Evolutionary conservation across 2,888 invertebrate species (phyloP), one percentile per base, ranked within the genome.

Genomic region (Machimus atricapillus): DNA sequence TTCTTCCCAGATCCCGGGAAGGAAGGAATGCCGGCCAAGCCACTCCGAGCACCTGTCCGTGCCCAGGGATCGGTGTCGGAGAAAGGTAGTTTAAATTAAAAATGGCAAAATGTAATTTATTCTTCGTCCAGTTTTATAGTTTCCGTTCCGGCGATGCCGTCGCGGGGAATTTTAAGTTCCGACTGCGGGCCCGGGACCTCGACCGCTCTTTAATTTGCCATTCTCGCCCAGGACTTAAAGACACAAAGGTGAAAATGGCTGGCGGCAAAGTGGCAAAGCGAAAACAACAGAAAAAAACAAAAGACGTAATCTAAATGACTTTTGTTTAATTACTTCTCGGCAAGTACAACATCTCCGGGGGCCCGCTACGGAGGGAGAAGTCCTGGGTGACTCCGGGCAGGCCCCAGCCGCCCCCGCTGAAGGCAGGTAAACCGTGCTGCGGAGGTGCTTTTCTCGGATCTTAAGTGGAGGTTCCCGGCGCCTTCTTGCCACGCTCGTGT

Each of bases 241-340:
- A 74, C 27, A 5, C 16, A 31, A 34, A 74, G 85, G 85, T 66
- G 85, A 73, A 74, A 85, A 74, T 40, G 23, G 85, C 85, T 85
- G 74, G 40, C 85, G 85, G 85, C 85, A 74, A 85, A 85, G 85
- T 74, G 85, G 74, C 85, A 43, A n/a, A 40, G 27, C 74, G 37
- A 85, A 85, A 85, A 85, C 85, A 85, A 74, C 74, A 31, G 74
- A 85, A 85, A 86, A 46, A 86, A 86, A 86, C 86, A 77, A 77
- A 56, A 74, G 86, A 86, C 46, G 88, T 87, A 87, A 87, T 88
- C 88, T 88, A 88, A 88, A 88, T 88, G 88, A 88, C 88, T 88
- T 88, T 87, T 88, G 88, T 88, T 88, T 88, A 88, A 88, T 88
- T 88, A 88, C 88, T 88, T 88, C 88, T 86, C 85, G 86, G 87